Evolutionary conservation across 2,797 vertebrate species (phyloP), one percentile per base, ranked within the genome.

Genomic region (Lemur catta): DNA sequence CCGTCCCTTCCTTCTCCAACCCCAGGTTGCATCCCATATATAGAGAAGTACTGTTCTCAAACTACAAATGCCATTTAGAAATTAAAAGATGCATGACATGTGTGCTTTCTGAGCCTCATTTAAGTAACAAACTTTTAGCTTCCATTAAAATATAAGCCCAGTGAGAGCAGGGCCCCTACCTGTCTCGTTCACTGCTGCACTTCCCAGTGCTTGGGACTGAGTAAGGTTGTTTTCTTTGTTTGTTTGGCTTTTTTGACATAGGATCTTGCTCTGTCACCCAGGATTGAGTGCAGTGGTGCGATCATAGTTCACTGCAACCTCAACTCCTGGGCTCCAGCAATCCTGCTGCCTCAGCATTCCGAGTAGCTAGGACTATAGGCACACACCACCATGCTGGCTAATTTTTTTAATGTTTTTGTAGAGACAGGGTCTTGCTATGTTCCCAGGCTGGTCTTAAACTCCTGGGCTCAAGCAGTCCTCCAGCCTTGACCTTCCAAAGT

Each of bases 101-200:
- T 81, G 46, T 92, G 78, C 63, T 94, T 96, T 84, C 90, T 94
- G 85, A 96, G 57, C 50, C 78, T 97, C 46, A 71, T 72, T 76
- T 88, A 94, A 67, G 12, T 75, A 76, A 74, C 43, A 28, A 74
- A 59, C 67, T 90, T 91, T 96, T 85, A 96, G 28, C 76, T 96
- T 20, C 48, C 26, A 11, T 88, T 89, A 87, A 41, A 94, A 61
- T 59, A 55, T 4, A 38, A 38, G 76, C 50, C 86, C 28, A 28
- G 17, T 41, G 52, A 87, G 12, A 81, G 22, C 6, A 74, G 55
- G 65, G 69, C 41, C 17, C 55, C 46, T 33, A 2, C 69, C 20
- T 92, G 22, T 80, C 30, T 93, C 71, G 14, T 48, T 93, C 74
- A 69, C 55, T 91, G 41, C 72, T 65, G 28, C 4, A 55, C 50